These are phyloP conservation scores for Gila orcuttii DNA, from an alignment of 2,113 vertebrate genomes.

Conservation along the genomic window DNA sequence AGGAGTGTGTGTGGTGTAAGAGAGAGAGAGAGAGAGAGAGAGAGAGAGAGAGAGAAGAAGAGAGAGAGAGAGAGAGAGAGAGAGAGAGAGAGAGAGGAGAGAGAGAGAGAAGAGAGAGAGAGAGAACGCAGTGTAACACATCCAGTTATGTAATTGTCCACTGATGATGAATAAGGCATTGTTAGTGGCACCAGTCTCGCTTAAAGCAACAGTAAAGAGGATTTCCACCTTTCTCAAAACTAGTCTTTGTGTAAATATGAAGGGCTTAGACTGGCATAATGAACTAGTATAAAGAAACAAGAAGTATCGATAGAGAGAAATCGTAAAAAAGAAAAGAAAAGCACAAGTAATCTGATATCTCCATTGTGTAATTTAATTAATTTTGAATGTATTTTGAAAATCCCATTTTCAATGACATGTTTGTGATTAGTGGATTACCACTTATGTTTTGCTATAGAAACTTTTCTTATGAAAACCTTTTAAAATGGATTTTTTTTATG, in stretches of 20 bases:
- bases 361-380: not conserved
- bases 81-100: no score
- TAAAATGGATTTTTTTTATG: no score
- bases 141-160: conserved; percentile 54
- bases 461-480: no score
- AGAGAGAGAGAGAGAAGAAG: no score
- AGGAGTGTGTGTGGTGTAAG: no score
- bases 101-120: no score
- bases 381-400: not conserved
- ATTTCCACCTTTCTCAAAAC: conserved; percentile 42
- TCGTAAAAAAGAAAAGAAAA: not conserved
- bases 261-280: not conserved
- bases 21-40: no score
- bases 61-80: no score
- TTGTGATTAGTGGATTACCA: not conserved
- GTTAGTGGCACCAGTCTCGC: conserved; percentile 30
- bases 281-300: not conserved
- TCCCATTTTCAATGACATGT: not conserved
- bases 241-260: conserved; percentile 32
- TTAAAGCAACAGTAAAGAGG: conserved; percentile 49
- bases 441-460: not conserved
- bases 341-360: not conserved
- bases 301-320: not conserved
- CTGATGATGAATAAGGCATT: conserved; percentile 51
- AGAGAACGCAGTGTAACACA: conserved; percentile 2